These are phyloP conservation scores for Agelaius phoeniceus DNA, from an alignment of 2,113 vertebrate species.

Conservation along the genomic window DNA sequence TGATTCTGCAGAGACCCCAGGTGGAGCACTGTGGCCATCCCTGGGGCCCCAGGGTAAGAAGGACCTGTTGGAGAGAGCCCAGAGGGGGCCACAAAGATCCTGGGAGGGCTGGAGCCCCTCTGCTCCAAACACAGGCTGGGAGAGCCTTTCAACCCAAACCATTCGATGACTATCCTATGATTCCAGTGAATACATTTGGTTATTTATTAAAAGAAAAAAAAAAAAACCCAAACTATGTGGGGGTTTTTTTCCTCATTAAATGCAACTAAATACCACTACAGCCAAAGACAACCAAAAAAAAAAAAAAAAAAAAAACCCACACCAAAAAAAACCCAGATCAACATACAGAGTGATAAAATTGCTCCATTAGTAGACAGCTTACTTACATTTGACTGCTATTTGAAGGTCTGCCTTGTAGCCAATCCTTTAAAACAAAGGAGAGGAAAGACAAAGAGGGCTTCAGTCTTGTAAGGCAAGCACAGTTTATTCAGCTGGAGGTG, in stretches of 20 bases:
- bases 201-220: neutral
- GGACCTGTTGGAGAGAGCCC: neutral
- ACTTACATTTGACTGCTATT: conserved; percentile 91
- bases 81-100: neutral
- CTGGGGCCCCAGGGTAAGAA: neutral
- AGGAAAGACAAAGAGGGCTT: neutral
- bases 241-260: neutral
- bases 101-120: neutral
- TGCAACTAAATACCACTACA: neutral
- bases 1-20: neutral
- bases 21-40: neutral
- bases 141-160: neutral
- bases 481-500: neutral
- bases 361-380: neutral
- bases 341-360: neutral
- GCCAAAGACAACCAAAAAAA: neutral
- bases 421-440: conserved; percentile 79
- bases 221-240: no score
- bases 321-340: neutral
- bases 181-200: neutral
- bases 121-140: neutral
- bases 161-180: neutral
- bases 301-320: neutral
- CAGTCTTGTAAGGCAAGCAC: neutral
- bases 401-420: conserved; percentile 87